Percentiles rank a stretch among this genome's conserved stretches.
These are phyloP conservation scores for Tethya wilhelma DNA, from an alignment of 37 sponge, comb jelly and placozoan genomes.

Conservation along the genomic window DNA sequence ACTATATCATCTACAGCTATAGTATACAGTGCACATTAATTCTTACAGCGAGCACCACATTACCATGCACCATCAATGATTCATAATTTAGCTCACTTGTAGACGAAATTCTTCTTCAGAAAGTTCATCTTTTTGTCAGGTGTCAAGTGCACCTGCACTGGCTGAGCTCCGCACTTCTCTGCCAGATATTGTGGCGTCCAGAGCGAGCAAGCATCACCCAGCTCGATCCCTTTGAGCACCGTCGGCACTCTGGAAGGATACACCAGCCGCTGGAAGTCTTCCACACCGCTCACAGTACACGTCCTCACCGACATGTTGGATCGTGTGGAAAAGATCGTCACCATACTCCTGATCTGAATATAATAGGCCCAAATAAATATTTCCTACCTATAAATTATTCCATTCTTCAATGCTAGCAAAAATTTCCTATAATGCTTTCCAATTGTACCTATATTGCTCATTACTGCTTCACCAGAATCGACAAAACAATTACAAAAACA, in stretches of 20 bases:
- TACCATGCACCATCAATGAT: not conserved
- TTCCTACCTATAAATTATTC: too few species aligned
- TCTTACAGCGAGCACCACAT: not conserved
- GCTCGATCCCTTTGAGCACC: conserved; percentile 69
- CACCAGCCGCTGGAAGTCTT: conserved; percentile 7
- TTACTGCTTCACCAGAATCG: too few species aligned
- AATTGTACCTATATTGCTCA: too few species aligned
- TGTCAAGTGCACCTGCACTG: conserved; percentile 81
- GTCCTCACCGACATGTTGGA: too few species aligned
- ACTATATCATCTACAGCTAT: not conserved
- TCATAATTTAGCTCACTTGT: conserved; percentile 71
- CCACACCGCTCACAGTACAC: not conserved
- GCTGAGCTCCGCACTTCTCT: conserved; percentile 44
- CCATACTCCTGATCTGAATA: too few species aligned
- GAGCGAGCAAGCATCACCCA: conserved; percentile 62
- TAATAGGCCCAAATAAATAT: too few species aligned
- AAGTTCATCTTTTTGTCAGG: conserved; percentile 80
- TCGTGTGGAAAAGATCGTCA: too few species aligned
- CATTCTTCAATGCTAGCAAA: too few species aligned
- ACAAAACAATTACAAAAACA: too few species aligned
- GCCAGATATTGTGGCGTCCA: conserved; percentile 84
- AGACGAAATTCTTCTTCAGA: conserved; percentile 81
- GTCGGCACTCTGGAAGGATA: conserved; percentile 38
- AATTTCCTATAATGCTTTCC: too few species aligned
- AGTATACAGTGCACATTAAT: not conserved